A percentile compares a stretch with the other conserved stretches of the same genome.
Conservation (phyloP, 2,113 vertebrate genomes). For the Xenopus borealis region DNA sequence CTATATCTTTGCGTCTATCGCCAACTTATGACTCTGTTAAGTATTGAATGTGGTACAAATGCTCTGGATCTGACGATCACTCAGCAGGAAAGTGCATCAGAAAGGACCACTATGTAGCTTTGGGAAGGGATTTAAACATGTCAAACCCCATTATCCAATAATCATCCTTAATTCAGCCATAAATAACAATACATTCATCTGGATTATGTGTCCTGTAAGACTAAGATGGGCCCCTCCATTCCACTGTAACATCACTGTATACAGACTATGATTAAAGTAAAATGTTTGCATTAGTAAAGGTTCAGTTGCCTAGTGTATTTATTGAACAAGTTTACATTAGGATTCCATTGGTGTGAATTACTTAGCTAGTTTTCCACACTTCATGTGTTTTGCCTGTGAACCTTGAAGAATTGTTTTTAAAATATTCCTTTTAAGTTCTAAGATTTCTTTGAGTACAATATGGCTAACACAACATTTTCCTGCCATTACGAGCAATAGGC, state of each 20-base stretch:
- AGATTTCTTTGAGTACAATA: neutral
- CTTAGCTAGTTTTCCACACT: slow-evolving; percentile 18
- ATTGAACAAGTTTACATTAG: slow-evolving; percentile 33
- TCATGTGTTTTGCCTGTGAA: slow-evolving; percentile 12
- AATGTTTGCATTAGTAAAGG: slow-evolving; percentile 44
- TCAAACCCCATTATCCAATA: too few relatives aligned
- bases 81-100: too few relatives aligned
- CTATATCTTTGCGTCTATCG: too few relatives aligned
- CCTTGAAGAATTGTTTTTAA: slow-evolving; percentile 12
- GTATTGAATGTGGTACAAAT: too few relatives aligned
- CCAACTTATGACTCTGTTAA: too few relatives aligned
- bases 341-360: slow-evolving; percentile 25
- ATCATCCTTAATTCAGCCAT: too few relatives aligned
- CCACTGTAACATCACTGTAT: slow-evolving; percentile 38
- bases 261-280: slow-evolving; percentile 22
- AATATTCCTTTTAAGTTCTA: neutral
- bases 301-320: slow-evolving; percentile 30
- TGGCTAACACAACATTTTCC: neutral
- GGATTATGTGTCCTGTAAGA: neutral
- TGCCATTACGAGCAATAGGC: neutral
- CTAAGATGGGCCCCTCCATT: slow-evolving; percentile 26
- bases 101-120: too few relatives aligned
- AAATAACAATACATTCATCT: too few relatives aligned
- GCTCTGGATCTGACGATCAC: too few relatives aligned
- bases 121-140: too few relatives aligned